Percentiles rank a stretch among this genome's conserved stretches.
Evolutionary conservation across 2,113 vertebrate genomes (phyloP).

Genomic region (Sinocyclocheilus rhinocerous): DNA sequence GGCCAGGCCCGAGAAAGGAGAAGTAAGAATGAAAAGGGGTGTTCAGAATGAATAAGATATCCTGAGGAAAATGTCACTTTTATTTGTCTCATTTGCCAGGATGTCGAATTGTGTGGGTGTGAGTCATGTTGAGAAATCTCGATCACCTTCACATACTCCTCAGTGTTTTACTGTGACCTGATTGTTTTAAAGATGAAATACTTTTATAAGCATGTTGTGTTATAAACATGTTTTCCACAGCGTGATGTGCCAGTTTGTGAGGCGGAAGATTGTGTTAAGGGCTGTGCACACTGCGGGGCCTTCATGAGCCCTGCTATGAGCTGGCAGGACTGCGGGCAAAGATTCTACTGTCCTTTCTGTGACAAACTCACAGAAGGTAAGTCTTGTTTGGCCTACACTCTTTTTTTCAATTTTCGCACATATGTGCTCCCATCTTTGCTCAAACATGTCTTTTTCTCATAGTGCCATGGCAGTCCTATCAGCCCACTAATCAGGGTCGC

Average conservation of each 20-base stretch:
- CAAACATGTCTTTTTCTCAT: background rate
- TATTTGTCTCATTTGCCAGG: background rate
- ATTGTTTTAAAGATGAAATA: too few species aligned
- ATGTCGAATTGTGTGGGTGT: too few species aligned
- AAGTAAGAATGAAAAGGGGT: slow-evolving; percentile 60
- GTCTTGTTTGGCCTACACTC: background rate
- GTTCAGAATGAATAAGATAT: background rate
- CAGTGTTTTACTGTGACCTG: background rate
- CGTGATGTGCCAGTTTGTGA: slow-evolving; percentile 60
- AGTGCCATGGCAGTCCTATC: slow-evolving; percentile 79
- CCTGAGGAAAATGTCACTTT: background rate
- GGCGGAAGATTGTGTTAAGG: slow-evolving; percentile 62
- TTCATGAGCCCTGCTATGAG: slow-evolving; percentile 76
- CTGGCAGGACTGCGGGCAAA: slow-evolving; percentile 81
- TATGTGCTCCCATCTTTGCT: background rate
- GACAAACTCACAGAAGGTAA: slow-evolving; percentile 74
- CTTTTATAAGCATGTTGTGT: background rate
- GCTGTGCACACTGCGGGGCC: slow-evolving; percentile 72
- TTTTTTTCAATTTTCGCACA: background rate
- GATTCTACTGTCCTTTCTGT: slow-evolving; percentile 80
- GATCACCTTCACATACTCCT: background rate
- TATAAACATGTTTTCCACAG: slow-evolving; percentile 49
- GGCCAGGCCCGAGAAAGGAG: slow-evolving; percentile 50
- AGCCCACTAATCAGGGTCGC: slow-evolving; percentile 71
- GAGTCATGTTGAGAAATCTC: too few species aligned